These are phyloP conservation scores for Drosophila suboccidentalis DNA, from an alignment of 2,888 invertebrate species.

Conservation along the genomic window DNA sequence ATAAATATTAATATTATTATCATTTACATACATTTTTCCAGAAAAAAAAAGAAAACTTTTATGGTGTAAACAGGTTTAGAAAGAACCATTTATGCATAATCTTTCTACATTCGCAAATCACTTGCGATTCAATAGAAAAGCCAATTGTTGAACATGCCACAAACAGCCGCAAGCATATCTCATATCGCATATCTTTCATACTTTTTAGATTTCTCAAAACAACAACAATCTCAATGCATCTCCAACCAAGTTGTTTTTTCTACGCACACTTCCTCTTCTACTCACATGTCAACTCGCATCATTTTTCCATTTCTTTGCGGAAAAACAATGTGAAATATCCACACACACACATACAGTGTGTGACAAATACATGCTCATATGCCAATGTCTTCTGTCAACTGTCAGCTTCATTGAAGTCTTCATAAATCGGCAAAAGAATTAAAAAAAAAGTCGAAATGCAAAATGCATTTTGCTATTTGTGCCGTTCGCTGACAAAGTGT, in stretches of 20 bases:
- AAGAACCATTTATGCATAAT: background rate
- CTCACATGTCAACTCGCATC: slow-evolving; percentile 7
- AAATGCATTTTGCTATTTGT: slow-evolving; percentile 34
- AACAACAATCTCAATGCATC: slow-evolving; percentile 2
- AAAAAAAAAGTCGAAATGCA: slow-evolving; percentile 17
- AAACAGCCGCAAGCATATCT: slow-evolving; percentile 7
- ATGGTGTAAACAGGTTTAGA: background rate
- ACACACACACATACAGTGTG: background rate
- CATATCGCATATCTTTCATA: background rate
- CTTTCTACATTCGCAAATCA: background rate
- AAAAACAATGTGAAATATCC: slow-evolving; percentile 12
- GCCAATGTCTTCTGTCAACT: slow-evolving; percentile 26
- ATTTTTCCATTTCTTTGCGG: slow-evolving; percentile 20
- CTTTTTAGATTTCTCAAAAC: slow-evolving; percentile 4
- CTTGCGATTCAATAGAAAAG: background rate
- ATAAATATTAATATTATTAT: too few relatives aligned
- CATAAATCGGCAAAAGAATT: slow-evolving; percentile 23
- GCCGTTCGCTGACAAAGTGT: slow-evolving; percentile 64
- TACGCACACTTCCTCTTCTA: slow-evolving; percentile 8
- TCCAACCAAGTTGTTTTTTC: background rate
- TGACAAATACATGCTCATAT: slow-evolving; percentile 19
- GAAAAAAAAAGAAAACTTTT: background rate
- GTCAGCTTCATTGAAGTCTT: slow-evolving; percentile 30
- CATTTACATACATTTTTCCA: background rate
- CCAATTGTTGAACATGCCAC: slow-evolving; percentile 11